These are phyloP conservation scores for Diabrotica virgifera DNA, from an alignment of 1,140 invertebrate species.

Conservation along the genomic window DNA sequence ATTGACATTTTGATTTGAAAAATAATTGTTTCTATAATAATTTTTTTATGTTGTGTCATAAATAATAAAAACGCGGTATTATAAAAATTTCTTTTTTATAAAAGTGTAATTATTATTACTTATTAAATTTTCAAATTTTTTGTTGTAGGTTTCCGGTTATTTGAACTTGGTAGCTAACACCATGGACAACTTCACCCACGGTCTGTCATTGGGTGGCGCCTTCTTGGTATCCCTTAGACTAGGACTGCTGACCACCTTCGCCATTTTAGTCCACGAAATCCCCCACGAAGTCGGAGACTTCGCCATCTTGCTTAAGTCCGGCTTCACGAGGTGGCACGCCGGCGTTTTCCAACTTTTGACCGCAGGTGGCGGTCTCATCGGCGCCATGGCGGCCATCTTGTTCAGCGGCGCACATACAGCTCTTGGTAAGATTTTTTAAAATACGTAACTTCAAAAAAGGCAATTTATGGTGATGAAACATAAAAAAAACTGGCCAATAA, in stretches of 20 bases:
- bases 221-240: slow-evolving; percentile 86
- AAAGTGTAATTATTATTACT: no score
- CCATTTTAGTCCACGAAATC: slow-evolving; percentile 95
- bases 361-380: slow-evolving; percentile 80
- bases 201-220: slow-evolving; percentile 91
- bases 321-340: slow-evolving; percentile 90
- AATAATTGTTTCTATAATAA: background rate
- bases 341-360: slow-evolving; percentile 89
- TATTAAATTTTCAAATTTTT: background rate
- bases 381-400: slow-evolving; percentile 80
- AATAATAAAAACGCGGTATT: no score
- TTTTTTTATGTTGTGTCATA: background rate
- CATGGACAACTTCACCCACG: slow-evolving; percentile 98
- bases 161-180: slow-evolving; percentile 93
- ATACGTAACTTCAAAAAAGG: no score
- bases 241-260: slow-evolving; percentile 87
- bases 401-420: slow-evolving; percentile 76
- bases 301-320: slow-evolving; percentile 90
- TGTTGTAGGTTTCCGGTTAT: slow-evolving; percentile 64
- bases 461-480: no score
- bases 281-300: slow-evolving; percentile 98
- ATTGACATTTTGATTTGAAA: background rate
- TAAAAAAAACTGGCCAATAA: no score
- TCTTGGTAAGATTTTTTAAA: slow-evolving; percentile 58
- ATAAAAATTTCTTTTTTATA: no score